Percentiles rank a stretch among this genome's conserved stretches.
phyloP scores from a whole-genome alignment of 2,797 vertebrate genomes.

The Urosaurus nigricauda region DNA sequence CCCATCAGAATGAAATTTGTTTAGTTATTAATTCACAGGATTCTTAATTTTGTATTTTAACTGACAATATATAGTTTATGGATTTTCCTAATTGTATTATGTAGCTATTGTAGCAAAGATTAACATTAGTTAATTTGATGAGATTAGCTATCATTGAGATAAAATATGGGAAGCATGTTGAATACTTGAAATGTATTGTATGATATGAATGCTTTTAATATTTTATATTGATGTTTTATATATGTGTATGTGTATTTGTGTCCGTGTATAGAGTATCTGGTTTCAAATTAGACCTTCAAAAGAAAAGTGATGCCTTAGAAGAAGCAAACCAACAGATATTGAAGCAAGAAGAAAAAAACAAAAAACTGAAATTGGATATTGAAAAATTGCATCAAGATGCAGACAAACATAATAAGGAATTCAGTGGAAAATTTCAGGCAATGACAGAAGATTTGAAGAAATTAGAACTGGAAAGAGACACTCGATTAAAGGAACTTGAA shows the following conservation, averaged over 20 bases:
- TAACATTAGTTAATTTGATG: neutral
- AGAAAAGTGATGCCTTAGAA: constrained; percentile 84
- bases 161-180: neutral
- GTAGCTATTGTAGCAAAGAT: neutral
- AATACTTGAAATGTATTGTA: neutral
- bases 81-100: neutral
- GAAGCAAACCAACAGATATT: constrained; percentile 82
- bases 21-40: neutral
- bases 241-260: constrained; percentile 7
- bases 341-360: constrained; percentile 82
- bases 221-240: constrained; percentile 26
- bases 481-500: constrained; percentile 83
- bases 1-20: neutral
- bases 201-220: neutral
- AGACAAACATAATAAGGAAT: constrained; percentile 80
- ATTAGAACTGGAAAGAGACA: constrained; percentile 84
- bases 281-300: constrained; percentile 87
- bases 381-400: constrained; percentile 85
- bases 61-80: constrained; percentile 1
- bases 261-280: constrained; percentile 71
- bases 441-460: constrained; percentile 81
- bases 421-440: constrained; percentile 83
- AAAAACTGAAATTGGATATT: constrained; percentile 82
- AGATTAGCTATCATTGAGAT: neutral
- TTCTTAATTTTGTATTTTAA: constrained; percentile 33